Evolutionary conservation across 1,140 invertebrate genomes (phyloP).

Genomic region (Ctenoplectra terminalis): DNA sequence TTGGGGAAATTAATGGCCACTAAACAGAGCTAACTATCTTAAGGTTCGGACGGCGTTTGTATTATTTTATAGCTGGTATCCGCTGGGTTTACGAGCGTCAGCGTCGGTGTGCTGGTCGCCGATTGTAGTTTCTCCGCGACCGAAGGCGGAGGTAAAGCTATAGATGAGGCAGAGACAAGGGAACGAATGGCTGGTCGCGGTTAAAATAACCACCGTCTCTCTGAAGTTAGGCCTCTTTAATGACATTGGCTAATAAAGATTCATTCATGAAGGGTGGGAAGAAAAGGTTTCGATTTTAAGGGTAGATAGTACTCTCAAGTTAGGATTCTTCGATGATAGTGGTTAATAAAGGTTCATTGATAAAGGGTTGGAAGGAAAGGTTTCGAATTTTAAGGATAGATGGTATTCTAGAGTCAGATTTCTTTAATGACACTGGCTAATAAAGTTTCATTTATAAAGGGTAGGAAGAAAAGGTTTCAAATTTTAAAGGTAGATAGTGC

Average conservation of each 20-base stretch:
- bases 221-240: conserved; percentile 58
- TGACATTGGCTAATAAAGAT: conserved; percentile 69
- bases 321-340: no score
- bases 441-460: no score
- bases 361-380: no score
- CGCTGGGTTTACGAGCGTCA: conserved; percentile 72
- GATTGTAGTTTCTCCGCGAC: conserved; percentile 13
- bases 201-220: conserved; percentile 48
- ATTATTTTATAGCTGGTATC: conserved; percentile 79
- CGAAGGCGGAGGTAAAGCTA: neutral
- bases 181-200: neutral
- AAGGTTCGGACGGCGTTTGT: conserved; percentile 62
- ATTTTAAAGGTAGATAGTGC: no score
- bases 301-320: no score
- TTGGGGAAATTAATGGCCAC: conserved; percentile 73
- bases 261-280: no score
- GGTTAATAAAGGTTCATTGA: no score
- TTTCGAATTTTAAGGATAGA: no score
- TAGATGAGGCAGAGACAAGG: neutral
- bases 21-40: conserved; percentile 74
- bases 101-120: neutral
- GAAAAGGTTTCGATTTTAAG: no score
- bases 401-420: no score
- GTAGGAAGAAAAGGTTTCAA: no score
- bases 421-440: no score